Percentiles rank a stretch among this genome's conserved stretches.
These are phyloP conservation scores for Perca schrenkii DNA, from an alignment of 2,113 vertebrate genomes.

Conservation along the genomic window DNA sequence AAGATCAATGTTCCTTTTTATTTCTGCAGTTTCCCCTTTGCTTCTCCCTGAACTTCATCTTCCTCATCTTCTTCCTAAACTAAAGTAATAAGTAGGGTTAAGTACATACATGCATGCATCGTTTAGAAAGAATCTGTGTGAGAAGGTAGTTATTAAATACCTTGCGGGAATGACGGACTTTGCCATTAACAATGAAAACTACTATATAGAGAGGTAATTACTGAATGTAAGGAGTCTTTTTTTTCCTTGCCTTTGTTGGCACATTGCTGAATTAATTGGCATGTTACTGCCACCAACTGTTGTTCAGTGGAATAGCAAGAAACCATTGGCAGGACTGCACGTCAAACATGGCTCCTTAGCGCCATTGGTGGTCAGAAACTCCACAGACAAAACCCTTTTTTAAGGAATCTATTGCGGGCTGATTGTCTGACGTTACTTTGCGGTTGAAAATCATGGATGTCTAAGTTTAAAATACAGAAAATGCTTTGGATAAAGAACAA, in stretches of 20 bases:
- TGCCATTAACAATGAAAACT: not conserved
- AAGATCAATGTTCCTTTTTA: not conserved
- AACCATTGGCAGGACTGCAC: not conserved
- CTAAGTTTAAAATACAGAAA: too few species aligned
- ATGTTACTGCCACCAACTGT: not conserved
- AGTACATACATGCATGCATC: not conserved
- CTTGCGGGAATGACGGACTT: not conserved
- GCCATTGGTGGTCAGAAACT: too few species aligned
- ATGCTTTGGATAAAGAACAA: too few species aligned
- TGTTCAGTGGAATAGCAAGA: not conserved
- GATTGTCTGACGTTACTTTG: too few species aligned
- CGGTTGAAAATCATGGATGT: too few species aligned
- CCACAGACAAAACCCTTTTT: too few species aligned
- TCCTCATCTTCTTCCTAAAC: not conserved
- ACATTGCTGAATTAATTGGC: not conserved
- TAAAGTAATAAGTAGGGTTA: not conserved
- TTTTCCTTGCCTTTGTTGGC: not conserved
- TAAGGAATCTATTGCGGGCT: too few species aligned
- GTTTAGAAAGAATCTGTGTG: not conserved
- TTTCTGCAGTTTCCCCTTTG: not conserved
- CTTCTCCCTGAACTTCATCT: not conserved
- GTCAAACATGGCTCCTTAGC: too few species aligned
- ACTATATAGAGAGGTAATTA: too few species aligned
- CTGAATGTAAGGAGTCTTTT: not conserved
- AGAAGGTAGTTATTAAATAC: too few species aligned